Base-by-base conservation (phyloP, 2,888 invertebrate genomes). In the Leptopilina myrica region DNA sequence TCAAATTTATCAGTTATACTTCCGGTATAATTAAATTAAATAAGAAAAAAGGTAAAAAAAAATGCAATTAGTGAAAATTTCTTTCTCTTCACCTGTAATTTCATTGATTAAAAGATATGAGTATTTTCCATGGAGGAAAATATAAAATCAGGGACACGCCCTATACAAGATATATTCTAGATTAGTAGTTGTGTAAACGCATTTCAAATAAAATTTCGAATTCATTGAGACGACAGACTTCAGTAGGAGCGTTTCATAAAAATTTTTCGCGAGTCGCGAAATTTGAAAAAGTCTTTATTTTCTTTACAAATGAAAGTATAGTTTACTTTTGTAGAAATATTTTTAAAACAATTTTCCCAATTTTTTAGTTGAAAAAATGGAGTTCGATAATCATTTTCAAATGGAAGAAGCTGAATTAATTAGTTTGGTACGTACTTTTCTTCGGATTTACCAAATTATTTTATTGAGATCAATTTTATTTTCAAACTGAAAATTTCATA, bases 121-220 rank as follows among this genome's bases (percentile, higher is more conserved):
- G 62, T 20, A 62, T 62, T 62, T 62, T 62, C 15, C 62, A 6
- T 6, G 62, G 62, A 15, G n/a, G 9, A 62, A 62, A 62, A 62
- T 20, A 62, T 62, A 62, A 62, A 62, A 62, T 62, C 62, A 62
- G 15, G 62, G 62, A 62, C 62, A 62, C 62, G 62, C 62, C 62
- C 62, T 20, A 15, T 8, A 43, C 62, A 11, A 49, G 11, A 62
- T 62, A 62, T 62, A 20, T 62, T 62, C 15, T 20, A 0, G 62
- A 62, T 20, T 20, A 62, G 15, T 15, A 7, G 8, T 43, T 15
- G 62, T 62, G 8, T 7, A 62, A 62, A 62, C 62, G 62, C 62
- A 20, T 0, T 20, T 62, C 62, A 62, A 62, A 62, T 62, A 20
- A 62, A 62, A 15, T 62, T 62, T 20, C 20, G 20, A 62, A 62